Percentiles rank a stretch among this genome's conserved stretches.
Conservation (phyloP, 2,797 vertebrate genomes). For the Mergus octosetaceus region DNA sequence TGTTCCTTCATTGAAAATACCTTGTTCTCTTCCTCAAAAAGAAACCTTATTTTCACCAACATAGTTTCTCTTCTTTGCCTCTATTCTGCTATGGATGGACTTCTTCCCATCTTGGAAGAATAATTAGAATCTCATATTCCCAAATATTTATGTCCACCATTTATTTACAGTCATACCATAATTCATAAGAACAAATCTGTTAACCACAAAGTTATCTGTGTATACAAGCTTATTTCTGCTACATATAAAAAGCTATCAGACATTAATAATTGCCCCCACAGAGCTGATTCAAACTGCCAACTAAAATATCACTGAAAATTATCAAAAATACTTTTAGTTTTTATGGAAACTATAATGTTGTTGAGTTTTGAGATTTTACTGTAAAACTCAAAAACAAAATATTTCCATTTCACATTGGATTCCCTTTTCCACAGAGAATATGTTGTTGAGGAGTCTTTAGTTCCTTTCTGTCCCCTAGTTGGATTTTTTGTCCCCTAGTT, state of each 20-base stretch:
- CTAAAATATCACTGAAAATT: neutral
- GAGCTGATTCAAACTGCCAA: neutral
- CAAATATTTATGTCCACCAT: neutral
- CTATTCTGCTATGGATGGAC: neutral
- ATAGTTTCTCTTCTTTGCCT: neutral
- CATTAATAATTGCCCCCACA: neutral
- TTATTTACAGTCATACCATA: neutral
- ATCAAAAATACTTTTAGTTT: neutral
- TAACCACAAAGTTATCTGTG: neutral
- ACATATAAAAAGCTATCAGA: neutral
- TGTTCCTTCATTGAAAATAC: neutral
- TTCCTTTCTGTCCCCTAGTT: neutral
- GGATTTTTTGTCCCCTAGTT: neutral
- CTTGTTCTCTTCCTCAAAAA: neutral
- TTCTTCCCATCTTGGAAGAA: neutral
- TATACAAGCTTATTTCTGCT: neutral
- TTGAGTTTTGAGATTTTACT: neutral
- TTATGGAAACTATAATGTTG: neutral
- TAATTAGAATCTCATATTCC: neutral
- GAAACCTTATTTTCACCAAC: neutral
- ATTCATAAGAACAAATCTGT: neutral
- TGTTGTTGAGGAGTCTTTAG: neutral
- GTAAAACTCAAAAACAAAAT: neutral
- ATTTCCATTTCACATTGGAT: neutral
- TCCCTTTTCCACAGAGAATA: neutral